These are phyloP conservation scores for Plagodis pulveraria DNA, from an alignment of 2,888 invertebrate species.

Conservation along the genomic window DNA sequence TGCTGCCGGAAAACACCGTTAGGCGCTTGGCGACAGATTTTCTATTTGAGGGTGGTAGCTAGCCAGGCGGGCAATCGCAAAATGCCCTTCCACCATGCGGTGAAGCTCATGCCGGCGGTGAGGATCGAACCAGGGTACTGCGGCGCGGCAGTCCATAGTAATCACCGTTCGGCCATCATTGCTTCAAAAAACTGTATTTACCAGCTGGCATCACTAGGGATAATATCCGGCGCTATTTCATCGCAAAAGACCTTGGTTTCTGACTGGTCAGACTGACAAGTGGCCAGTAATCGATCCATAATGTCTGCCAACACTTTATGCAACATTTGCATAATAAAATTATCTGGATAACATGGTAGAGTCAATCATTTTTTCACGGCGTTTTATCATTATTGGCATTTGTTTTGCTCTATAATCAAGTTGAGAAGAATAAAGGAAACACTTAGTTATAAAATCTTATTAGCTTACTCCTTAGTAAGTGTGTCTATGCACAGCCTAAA, in stretches of 20 bases:
- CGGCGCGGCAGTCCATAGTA: too few species aligned
- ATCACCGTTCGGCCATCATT: too few species aligned
- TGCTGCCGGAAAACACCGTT: too few species aligned
- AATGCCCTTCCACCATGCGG: too few species aligned
- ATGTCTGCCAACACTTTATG: conserved; percentile 80
- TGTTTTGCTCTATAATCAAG: conserved; percentile 29
- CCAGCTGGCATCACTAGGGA: conserved; percentile 33
- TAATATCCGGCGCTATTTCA: conserved; percentile 51
- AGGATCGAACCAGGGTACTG: too few species aligned
- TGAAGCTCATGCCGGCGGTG: too few species aligned
- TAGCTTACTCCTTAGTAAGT: too few species aligned
- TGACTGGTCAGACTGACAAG: conserved; percentile 34
- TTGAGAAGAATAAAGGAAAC: conserved; percentile 22
- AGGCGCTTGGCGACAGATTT: too few species aligned
- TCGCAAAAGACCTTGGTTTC: conserved; percentile 45
- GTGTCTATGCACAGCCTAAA: neutral
- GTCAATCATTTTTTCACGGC: conserved; percentile 38
- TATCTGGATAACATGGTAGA: conserved; percentile 44
- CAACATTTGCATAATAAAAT: conserved; percentile 83
- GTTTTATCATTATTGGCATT: conserved; percentile 29
- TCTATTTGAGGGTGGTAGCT: too few species aligned
- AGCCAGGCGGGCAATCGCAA: too few species aligned
- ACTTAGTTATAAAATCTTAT: conserved; percentile 13
- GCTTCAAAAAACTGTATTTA: too few species aligned
- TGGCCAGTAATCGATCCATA: conserved; percentile 62